Conservation (phyloP, 2,797 vertebrate species). For the Helicolenus hilgendorfi region DNA sequence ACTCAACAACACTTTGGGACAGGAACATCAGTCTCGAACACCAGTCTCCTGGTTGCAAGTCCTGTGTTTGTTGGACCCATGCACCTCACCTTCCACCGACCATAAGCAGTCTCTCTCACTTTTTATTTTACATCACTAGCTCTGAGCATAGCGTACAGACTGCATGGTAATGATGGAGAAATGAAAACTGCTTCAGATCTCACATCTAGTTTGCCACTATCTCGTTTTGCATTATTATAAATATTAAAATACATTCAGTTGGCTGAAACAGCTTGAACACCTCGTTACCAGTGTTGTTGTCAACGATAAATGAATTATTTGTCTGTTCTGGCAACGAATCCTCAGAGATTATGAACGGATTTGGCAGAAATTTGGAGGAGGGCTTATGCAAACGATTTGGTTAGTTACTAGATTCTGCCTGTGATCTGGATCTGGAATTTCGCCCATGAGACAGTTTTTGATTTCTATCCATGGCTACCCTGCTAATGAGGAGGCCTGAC, state of each 20-base stretch:
- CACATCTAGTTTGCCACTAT: not conserved
- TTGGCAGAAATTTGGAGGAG: not conserved
- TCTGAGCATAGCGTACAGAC: too few species aligned
- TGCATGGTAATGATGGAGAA: not conserved
- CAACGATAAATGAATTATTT: not conserved
- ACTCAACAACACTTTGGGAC: too few species aligned
- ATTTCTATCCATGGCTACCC: not conserved
- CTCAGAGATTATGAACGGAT: not conserved
- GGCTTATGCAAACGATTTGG: not conserved
- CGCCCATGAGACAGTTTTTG: not conserved
- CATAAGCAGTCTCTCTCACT: too few species aligned
- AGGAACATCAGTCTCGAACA: too few species aligned
- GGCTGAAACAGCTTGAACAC: not conserved
- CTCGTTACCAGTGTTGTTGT: not conserved
- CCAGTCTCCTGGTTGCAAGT: too few species aligned
- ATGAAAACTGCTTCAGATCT: not conserved
- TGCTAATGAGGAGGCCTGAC: not conserved
- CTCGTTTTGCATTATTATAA: not conserved
- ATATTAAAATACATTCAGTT: not conserved
- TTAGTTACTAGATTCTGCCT: not conserved
- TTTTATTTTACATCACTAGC: too few species aligned
- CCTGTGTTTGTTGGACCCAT: too few species aligned
- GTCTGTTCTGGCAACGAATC: not conserved
- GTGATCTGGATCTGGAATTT: conserved; percentile 3
- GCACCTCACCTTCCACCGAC: fast-evolving